A percentile compares a stretch with the other conserved stretches of the same genome.
These are phyloP conservation scores for Philaethria dido DNA, from an alignment of 2,888 invertebrate species.

Conservation along the genomic window DNA sequence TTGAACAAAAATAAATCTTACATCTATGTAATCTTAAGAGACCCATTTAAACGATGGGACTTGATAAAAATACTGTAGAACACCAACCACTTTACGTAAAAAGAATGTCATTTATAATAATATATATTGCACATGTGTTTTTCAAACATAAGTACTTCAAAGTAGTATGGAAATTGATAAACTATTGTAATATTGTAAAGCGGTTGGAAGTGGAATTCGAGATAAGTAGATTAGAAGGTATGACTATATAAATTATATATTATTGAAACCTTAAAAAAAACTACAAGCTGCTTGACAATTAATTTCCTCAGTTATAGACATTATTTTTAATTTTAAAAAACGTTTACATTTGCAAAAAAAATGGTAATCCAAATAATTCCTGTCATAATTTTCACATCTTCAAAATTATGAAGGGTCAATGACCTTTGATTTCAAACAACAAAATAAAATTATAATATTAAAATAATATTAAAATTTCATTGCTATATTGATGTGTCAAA, in stretches of 20 bases:
- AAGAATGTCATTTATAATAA: not conserved
- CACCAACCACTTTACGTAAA: slow-evolving; percentile 29
- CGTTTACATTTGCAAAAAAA: no score
- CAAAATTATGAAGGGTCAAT: not conserved
- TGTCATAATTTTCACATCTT: not conserved
- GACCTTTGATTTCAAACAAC: not conserved
- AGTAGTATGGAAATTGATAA: not conserved
- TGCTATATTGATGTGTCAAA: no score
- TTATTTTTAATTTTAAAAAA: no score
- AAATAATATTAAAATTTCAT: no score
- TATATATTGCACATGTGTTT: slow-evolving; percentile 11
- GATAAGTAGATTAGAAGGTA: slow-evolving; percentile 32
- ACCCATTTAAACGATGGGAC: slow-evolving; percentile 23
- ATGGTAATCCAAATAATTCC: not conserved
- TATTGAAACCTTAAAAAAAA: not conserved
- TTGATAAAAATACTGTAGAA: slow-evolving; percentile 35
- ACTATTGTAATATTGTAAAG: slow-evolving; percentile 13
- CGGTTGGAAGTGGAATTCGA: slow-evolving; percentile 37
- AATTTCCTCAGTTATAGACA: not conserved
- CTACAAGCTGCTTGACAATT: not conserved
- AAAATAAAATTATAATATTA: no score
- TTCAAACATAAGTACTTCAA: slow-evolving; percentile 16
- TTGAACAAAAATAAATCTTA: slow-evolving; percentile 9
- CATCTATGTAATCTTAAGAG: slow-evolving; percentile 2
- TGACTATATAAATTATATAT: slow-evolving; percentile 16